Conservation (phyloP, 2,113 vertebrate genomes). For the Irena cyanogastra region DNA sequence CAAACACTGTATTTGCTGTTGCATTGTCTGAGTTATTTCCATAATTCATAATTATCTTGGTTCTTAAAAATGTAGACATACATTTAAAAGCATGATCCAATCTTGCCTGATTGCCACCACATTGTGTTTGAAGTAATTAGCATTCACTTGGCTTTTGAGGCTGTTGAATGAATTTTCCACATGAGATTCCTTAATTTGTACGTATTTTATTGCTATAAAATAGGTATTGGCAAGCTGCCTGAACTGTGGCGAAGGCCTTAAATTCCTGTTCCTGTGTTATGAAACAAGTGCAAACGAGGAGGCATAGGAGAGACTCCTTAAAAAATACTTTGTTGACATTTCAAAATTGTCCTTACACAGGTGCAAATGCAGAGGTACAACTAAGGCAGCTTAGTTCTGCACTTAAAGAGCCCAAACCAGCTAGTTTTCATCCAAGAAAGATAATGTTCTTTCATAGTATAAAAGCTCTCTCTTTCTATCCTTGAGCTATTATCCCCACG, state of each 20-base stretch:
- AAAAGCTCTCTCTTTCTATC: constrained; percentile 29
- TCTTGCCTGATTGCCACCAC: constrained; percentile 81
- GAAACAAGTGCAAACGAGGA: constrained; percentile 68
- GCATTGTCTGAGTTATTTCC: constrained; percentile 75
- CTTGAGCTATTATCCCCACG: constrained; percentile 59
- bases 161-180: constrained; percentile 84
- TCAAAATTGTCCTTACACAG: constrained; percentile 10
- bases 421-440: constrained; percentile 45
- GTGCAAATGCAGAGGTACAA: constrained; percentile 55
- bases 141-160: constrained; percentile 85
- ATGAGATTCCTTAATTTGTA: constrained; percentile 86
- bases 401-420: constrained; percentile 9
- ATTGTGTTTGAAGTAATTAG: constrained; percentile 85
- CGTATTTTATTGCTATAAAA: constrained; percentile 83
- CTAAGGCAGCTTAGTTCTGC: constrained; percentile 22
- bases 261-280: constrained; percentile 73
- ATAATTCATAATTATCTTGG: constrained; percentile 80
- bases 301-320: constrained; percentile 45
- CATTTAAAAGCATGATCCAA: constrained; percentile 85
- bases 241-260: constrained; percentile 70
- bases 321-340: constrained; percentile 36
- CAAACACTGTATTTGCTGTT: constrained; percentile 58
- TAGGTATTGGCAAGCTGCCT: constrained; percentile 81
- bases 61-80: constrained; percentile 78
- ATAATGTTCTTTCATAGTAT: constrained; percentile 26